Base-by-base conservation (phyloP, 2,888 invertebrate genomes). In the Caenorhabditis plicata region DNA sequence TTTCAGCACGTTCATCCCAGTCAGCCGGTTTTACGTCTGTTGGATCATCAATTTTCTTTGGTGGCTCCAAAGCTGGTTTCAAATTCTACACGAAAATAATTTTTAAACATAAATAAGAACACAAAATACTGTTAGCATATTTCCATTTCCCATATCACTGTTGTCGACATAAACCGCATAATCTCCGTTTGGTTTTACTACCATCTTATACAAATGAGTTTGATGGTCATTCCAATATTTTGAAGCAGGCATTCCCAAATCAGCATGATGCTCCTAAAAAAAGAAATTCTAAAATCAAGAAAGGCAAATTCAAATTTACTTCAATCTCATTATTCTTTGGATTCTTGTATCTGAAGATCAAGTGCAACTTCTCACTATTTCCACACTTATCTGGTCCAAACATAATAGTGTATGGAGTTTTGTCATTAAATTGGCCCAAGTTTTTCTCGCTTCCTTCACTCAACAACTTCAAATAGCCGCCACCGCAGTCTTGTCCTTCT, bases 381-480 rank as follows among this genome's bases (percentile, higher is more conserved):
- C 96, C 96, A 84, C 98, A 98, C 84, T 95, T 98, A 85, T 98
- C 98, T 8, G 96, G 96, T 0, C 98, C 98, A 84, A 98, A 99
- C 98, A 99, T 98, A 78, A 99, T 92, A 2, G 93, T 91, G 85
- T 96, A 99, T 0, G 93, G 89, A 0, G 95, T 93, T 84, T 92
- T 93, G 84, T 98, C 96, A 82, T 85, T 80, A 43, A 62, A 56
- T 26, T 43, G 38, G 13, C 55, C 61, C 20, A 78, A 51, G 31
- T 64, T 55, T 46, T 73, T 70, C 50, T 87, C 85, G 38, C 86
- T 85, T 50, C 88, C 87, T 23, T 88, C 86, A 11, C 90, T 89
- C 17, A 98, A 84, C 39, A 99, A 86, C 83, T 98, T 98, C 42
- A 98, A 84, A 82, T 99, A 98, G 8, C 95, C 93, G 9, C 98